Conservation (phyloP, 2,113 vertebrate species). For the Cavia porcellus region DNA sequence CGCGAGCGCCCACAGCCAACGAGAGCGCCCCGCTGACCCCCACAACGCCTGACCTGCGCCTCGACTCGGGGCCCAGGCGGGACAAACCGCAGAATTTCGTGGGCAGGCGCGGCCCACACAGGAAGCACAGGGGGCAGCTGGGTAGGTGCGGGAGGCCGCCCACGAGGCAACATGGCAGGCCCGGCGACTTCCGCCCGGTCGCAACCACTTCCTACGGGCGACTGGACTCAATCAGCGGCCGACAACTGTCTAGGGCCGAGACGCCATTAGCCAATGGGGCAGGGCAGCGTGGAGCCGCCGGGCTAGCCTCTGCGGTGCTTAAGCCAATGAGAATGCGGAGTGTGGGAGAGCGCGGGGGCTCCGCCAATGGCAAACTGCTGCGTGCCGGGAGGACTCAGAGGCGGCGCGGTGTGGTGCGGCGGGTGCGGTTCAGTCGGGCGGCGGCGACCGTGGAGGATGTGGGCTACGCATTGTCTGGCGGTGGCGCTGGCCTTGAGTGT, state of each 20-base stretch:
- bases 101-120: neutral
- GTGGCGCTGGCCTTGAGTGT: slow-evolving; percentile 91
- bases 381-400: slow-evolving; percentile 71
- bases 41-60: neutral
- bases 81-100: no score
- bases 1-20: neutral
- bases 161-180: slow-evolving; percentile 78
- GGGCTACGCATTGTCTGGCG: slow-evolving; percentile 89
- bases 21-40: neutral
- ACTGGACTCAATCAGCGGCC: slow-evolving; percentile 90
- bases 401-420: neutral
- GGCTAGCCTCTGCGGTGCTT: slow-evolving; percentile 39
- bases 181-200: neutral
- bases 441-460: slow-evolving; percentile 87
- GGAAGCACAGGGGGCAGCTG: fast-evolving
- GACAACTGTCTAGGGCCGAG: slow-evolving; percentile 93
- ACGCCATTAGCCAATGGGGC: slow-evolving; percentile 81
- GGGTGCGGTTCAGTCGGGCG: slow-evolving; percentile 48
- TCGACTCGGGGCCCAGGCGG: neutral
- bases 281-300: slow-evolving; percentile 69
- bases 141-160: neutral
- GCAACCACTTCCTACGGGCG: neutral
- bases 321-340: slow-evolving; percentile 75
- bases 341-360: neutral
- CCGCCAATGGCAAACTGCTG: slow-evolving; percentile 85